Conservation (phyloP, 2,113 vertebrate genomes). For the Calidris pugnax region DNA sequence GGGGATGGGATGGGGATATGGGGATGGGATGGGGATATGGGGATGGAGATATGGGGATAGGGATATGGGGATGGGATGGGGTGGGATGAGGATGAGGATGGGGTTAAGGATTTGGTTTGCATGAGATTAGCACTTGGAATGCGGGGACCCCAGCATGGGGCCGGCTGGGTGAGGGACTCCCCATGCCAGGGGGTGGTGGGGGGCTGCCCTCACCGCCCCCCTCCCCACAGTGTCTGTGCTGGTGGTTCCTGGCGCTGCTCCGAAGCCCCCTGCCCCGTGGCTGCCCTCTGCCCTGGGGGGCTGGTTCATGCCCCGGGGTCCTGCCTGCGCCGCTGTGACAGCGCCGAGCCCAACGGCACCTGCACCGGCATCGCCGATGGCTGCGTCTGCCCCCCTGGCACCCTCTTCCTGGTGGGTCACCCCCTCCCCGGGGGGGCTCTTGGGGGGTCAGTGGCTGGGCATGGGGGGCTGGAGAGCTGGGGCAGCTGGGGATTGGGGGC, state of each 20-base stretch:
- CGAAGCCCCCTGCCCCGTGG: slow-evolving; percentile 60
- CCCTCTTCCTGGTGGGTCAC: slow-evolving; percentile 80
- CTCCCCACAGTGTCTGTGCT: slow-evolving; percentile 73
- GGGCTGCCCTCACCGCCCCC: neutral
- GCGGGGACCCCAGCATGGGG: neutral
- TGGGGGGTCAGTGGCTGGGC: too few species aligned
- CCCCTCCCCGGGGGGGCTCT: too few species aligned
- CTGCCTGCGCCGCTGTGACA: slow-evolving; percentile 86
- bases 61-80: too few species aligned
- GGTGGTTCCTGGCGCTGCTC: slow-evolving; percentile 83
- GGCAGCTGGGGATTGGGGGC: too few species aligned
- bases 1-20: too few species aligned
- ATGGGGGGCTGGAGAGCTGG: neutral
- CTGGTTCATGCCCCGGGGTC: slow-evolving; percentile 78
- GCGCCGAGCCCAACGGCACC: slow-evolving; percentile 34
- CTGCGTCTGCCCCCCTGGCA: slow-evolving; percentile 86
- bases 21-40: too few species aligned
- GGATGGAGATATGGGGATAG: too few species aligned
- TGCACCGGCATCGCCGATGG: slow-evolving; percentile 77
- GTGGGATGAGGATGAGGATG: too few species aligned
- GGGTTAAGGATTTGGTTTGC: neutral
- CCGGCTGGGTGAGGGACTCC: neutral
- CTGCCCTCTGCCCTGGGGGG: slow-evolving; percentile 76
- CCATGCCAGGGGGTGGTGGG: neutral
- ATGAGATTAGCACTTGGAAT: too few species aligned